These are phyloP conservation scores for Poecilia gillii DNA, from an alignment of 2,797 vertebrate genomes.

Conservation along the genomic window DNA sequence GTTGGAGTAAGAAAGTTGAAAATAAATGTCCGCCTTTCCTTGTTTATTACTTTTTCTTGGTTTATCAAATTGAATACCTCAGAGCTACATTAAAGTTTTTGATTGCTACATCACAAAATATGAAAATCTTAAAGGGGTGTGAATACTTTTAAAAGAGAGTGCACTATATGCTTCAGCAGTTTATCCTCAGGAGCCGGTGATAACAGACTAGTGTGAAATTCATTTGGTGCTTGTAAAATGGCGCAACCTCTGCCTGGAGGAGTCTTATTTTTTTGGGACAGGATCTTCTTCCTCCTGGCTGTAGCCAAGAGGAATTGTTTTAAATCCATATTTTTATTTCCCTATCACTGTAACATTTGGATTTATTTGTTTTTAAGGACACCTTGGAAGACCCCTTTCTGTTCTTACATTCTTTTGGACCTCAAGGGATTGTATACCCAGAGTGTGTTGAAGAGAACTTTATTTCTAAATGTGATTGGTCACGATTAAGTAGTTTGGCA, in stretches of 20 bases:
- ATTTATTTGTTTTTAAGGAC: slow-evolving; percentile 12
- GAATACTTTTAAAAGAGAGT: not conserved
- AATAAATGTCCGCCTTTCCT: not conserved
- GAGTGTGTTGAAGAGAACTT: slow-evolving; percentile 31
- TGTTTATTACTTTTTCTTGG: not conserved
- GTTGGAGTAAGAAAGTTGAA: not conserved
- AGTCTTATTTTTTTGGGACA: slow-evolving; percentile 19
- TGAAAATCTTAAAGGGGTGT: not conserved
- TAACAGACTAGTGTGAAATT: slow-evolving; percentile 56
- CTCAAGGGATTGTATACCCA: slow-evolving; percentile 12
- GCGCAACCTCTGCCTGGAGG: slow-evolving; percentile 36
- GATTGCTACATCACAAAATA: not conserved
- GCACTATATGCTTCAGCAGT: slow-evolving; percentile 7
- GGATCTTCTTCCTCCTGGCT: slow-evolving; percentile 16
- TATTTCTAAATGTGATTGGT: slow-evolving; percentile 33
- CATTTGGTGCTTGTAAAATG: slow-evolving; percentile 55
- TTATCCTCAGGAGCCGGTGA: slow-evolving; percentile 31
- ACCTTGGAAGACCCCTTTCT: slow-evolving; percentile 25
- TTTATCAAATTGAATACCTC: not conserved
- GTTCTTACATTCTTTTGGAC: slow-evolving; percentile 30
- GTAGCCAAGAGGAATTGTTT: slow-evolving; percentile 31
- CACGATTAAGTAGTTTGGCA: slow-evolving; percentile 34
- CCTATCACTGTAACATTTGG: slow-evolving; percentile 31
- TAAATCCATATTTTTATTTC: slow-evolving; percentile 21
- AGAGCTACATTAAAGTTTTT: not conserved